phyloP scores from a whole-genome alignment of 2,888 invertebrate genomes.

The Dastarcus helophoroides region DNA sequence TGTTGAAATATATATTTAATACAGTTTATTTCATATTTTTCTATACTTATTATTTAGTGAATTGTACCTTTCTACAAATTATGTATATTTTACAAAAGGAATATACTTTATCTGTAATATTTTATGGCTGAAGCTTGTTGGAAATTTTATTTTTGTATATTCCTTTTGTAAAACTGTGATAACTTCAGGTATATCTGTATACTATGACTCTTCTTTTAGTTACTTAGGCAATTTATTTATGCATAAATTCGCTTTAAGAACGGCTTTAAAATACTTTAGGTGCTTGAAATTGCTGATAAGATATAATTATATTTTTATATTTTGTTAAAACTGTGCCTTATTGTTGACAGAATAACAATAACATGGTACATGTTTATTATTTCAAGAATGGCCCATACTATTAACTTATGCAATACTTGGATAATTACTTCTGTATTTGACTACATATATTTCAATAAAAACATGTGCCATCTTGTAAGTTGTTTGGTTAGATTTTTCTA shows the following conservation, averaged over 20 bases:
- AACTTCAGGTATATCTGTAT: too few species aligned
- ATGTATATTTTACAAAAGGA: neutral
- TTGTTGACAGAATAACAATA: slow-evolving; percentile 23
- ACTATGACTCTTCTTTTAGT: slow-evolving; percentile 18
- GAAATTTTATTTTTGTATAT: slow-evolving; percentile 7
- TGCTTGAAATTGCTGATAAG: slow-evolving; percentile 10
- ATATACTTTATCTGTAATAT: neutral
- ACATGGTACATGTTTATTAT: slow-evolving; percentile 28
- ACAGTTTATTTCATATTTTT: slow-evolving; percentile 30
- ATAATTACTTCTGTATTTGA: too few species aligned
- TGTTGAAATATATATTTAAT: slow-evolving; percentile 25
- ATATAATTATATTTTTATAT: slow-evolving; percentile 8
- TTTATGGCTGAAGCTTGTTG: neutral
- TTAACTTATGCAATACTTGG: too few species aligned
- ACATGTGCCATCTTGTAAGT: too few species aligned
- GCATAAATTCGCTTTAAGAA: slow-evolving; percentile 36
- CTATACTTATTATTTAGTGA: slow-evolving; percentile 20
- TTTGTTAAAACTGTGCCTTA: slow-evolving; percentile 28
- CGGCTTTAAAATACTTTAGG: slow-evolving; percentile 9
- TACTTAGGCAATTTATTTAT: slow-evolving; percentile 36
- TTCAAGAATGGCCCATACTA: too few species aligned
- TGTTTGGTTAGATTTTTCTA: too few species aligned
- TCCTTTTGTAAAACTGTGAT: slow-evolving; percentile 8
- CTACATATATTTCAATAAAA: too few species aligned
- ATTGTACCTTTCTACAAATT: slow-evolving; percentile 1